phyloP scores from a whole-genome alignment of 2,797 vertebrate species.

The Fistularia commersonii region DNA sequence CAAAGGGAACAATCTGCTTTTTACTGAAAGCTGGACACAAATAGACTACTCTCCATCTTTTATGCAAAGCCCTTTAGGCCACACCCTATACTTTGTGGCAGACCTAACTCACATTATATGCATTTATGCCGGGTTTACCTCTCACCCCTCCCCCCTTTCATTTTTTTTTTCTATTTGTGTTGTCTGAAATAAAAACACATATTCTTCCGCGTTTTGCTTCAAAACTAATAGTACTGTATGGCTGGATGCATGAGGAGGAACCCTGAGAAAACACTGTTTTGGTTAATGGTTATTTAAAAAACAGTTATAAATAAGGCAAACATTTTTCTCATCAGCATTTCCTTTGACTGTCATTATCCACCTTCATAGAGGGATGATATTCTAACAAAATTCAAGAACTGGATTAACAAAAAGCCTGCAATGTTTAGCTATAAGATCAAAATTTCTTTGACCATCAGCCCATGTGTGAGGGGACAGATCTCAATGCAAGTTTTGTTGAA shows the following conservation, averaged over 20 bases:
- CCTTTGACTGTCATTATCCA: no score
- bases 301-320: no score
- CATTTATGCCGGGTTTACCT: constrained; percentile 64
- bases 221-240: constrained; percentile 13
- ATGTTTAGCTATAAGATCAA: not conserved
- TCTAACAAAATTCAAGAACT: no score
- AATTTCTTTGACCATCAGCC: not conserved
- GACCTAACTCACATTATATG: constrained; percentile 64
- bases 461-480: not conserved
- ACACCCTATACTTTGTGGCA: constrained; percentile 82
- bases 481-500: constrained; percentile 45
- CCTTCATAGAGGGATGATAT: no score
- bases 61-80: constrained; percentile 64
- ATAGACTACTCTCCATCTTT: constrained; percentile 63
- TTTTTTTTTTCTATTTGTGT: constrained; percentile 11
- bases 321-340: no score
- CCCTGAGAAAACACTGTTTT: no score
- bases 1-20: constrained; percentile 59
- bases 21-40: constrained; percentile 62
- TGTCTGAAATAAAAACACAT: constrained; percentile 9
- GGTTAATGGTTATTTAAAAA: no score
- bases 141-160: constrained; percentile 19
- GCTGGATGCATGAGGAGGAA: constrained; percentile 2
- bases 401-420: no score
- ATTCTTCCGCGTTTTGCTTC: not conserved